phyloP scores from a whole-genome alignment of 1,140 invertebrate species.

The Zelostemma sp. region DNA sequence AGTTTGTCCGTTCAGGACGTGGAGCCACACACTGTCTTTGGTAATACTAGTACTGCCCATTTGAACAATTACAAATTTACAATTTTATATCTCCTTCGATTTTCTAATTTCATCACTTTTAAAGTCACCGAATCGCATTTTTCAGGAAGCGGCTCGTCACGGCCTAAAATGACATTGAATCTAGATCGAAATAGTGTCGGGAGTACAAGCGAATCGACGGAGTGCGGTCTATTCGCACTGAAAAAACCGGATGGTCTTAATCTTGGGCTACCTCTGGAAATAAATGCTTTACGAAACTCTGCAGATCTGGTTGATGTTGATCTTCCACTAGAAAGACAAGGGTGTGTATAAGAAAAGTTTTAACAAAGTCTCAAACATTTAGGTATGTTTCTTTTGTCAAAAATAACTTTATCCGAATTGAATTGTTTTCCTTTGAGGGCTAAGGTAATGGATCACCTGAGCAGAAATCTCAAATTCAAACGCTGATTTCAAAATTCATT shows the following conservation, averaged over 20 bases:
- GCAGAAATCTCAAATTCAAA: too few relatives aligned
- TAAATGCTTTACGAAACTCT: conserved; percentile 68
- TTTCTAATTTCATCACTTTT: too few relatives aligned
- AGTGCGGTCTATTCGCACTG: conserved; percentile 21
- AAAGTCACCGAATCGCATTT: conserved; percentile 51
- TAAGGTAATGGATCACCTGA: too few relatives aligned
- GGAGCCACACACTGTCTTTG: conserved; percentile 70
- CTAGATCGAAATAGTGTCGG: conserved; percentile 71
- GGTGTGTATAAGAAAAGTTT: conserved; percentile 70
- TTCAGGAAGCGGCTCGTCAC: conserved; percentile 62
- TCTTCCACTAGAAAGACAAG: conserved; percentile 87
- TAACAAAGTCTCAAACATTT: background rate
- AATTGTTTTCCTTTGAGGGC: too few relatives aligned
- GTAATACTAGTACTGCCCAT: too few relatives aligned
- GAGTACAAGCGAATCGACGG: conserved; percentile 50
- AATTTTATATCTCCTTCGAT: background rate
- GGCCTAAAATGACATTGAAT: conserved; percentile 82
- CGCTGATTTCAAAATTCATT: too few relatives aligned
- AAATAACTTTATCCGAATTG: too few relatives aligned
- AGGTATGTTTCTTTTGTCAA: too few relatives aligned
- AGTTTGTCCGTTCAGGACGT: conserved; percentile 82
- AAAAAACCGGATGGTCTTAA: conserved; percentile 68
- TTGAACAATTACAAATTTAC: conserved; percentile 4
- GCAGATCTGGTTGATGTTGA: conserved; percentile 83
- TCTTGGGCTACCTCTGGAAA: conserved; percentile 74